Evolutionary conservation across 2,113 vertebrate genomes (phyloP).

Genomic region (Tichodroma muraria): DNA sequence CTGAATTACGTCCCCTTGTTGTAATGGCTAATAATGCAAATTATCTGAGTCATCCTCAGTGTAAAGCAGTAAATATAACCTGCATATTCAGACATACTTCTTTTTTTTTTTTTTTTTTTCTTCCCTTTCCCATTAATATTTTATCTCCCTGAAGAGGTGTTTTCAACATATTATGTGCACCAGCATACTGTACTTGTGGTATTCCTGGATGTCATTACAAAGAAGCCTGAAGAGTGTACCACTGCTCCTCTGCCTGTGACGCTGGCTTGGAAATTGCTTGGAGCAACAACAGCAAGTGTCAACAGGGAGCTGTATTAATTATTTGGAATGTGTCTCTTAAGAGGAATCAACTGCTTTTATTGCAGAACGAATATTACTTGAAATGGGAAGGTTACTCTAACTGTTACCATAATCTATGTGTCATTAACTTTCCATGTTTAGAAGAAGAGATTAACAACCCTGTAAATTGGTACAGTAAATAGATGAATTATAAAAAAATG

Average conservation of each 20-base stretch:
- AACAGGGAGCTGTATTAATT: constrained; percentile 78
- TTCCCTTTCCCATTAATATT: neutral
- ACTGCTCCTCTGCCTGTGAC: constrained; percentile 14
- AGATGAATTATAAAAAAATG: constrained; percentile 51
- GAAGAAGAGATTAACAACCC: constrained; percentile 71
- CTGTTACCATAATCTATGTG: constrained; percentile 72
- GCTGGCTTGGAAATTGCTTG: constrained; percentile 54
- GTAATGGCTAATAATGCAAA: constrained; percentile 52
- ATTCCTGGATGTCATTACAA: constrained; percentile 61
- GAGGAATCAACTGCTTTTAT: constrained; percentile 73
- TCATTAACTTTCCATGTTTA: constrained; percentile 77
- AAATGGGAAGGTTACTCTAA: constrained; percentile 70
- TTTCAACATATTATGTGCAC: constrained; percentile 40
- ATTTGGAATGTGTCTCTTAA: constrained; percentile 78
- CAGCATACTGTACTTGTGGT: neutral
- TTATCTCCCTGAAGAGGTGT: constrained; percentile 20
- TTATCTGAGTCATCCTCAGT: constrained; percentile 22
- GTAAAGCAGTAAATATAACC: constrained; percentile 13
- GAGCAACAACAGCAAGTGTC: constrained; percentile 64
- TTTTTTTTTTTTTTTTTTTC: neutral
- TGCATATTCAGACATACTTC: neutral
- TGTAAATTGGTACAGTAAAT: constrained; percentile 65
- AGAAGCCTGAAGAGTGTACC: constrained; percentile 2
- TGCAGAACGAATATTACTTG: constrained; percentile 71
- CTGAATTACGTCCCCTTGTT: neutral